phyloP scores from a whole-genome alignment of 2,113 vertebrate species.

The Myodes glareolus region DNA sequence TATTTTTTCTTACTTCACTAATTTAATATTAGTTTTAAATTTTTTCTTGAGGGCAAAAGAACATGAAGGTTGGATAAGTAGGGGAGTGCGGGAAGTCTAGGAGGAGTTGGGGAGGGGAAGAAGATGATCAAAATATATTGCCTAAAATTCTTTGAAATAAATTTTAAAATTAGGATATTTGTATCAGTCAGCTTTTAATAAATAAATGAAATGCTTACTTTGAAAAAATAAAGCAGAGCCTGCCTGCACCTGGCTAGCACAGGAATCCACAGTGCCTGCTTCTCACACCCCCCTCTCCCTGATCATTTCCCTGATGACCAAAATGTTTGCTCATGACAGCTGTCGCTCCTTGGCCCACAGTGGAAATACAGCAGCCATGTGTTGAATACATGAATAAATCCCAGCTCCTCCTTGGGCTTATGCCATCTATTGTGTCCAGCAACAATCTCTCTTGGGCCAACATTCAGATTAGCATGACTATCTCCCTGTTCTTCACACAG shows the following conservation, averaged over 20 bases:
- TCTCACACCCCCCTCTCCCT: not conserved
- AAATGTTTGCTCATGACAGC: not conserved
- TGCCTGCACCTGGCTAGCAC: not conserved
- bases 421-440: not conserved
- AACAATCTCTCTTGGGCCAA: not conserved
- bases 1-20: not conserved
- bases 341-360: not conserved
- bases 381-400: constrained; percentile 45
- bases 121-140: not conserved
- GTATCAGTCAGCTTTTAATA: not conserved
- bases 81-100: not conserved
- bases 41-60: not conserved
- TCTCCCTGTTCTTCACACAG: not conserved
- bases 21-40: not conserved
- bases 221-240: not conserved
- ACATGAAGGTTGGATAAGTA: not conserved
- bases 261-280: not conserved
- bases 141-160: too few species aligned
- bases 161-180: not conserved
- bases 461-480: not conserved
- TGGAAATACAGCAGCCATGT: not conserved
- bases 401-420: not conserved
- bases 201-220: not conserved
- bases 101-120: not conserved
- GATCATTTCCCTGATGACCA: not conserved